phyloP scores from a whole-genome alignment of 2,888 invertebrate genomes.

The Troides helena region DNA sequence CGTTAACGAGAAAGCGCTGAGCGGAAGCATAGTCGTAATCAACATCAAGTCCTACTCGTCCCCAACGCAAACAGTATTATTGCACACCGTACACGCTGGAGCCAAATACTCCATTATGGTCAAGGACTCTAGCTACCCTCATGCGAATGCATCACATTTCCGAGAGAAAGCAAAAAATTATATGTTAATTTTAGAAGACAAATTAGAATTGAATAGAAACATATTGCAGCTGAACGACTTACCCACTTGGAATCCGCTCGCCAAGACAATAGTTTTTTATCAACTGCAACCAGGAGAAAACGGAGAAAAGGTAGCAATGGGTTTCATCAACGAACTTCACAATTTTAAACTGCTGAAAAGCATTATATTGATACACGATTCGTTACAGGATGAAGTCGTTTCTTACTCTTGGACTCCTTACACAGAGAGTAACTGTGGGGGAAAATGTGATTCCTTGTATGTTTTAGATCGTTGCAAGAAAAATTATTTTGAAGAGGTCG shows the following conservation, averaged over 20 bases:
- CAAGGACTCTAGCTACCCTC: constrained; percentile 72
- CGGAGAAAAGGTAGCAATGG: constrained; percentile 52
- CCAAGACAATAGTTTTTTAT: constrained; percentile 72
- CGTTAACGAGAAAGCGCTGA: constrained; percentile 72
- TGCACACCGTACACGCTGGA: constrained; percentile 69
- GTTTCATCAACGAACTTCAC: constrained; percentile 66
- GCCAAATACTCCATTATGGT: constrained; percentile 76
- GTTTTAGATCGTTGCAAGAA: constrained; percentile 65
- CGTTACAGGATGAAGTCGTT: constrained; percentile 53
- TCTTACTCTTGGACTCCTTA: constrained; percentile 74
- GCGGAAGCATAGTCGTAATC: constrained; percentile 75
- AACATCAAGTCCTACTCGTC: constrained; percentile 72
- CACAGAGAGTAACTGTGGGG: constrained; percentile 65
- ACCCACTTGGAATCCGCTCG: constrained; percentile 76
- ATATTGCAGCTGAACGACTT: constrained; percentile 71
- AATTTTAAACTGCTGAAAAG: constrained; percentile 62
- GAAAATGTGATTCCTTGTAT: constrained; percentile 62
- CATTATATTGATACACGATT: constrained; percentile 65
- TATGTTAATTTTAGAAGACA: constrained; percentile 75
- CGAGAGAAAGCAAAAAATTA: constrained; percentile 79
- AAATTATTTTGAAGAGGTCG: constrained; percentile 49
- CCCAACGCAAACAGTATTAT: constrained; percentile 61
- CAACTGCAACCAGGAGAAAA: constrained; percentile 54
- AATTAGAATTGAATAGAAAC: constrained; percentile 67
- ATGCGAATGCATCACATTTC: constrained; percentile 76